Evolutionary conservation across 2,113 vertebrate genomes (phyloP), one percentile per base, ranked within the genome.

Genomic region (Anseranas semipalmata): DNA sequence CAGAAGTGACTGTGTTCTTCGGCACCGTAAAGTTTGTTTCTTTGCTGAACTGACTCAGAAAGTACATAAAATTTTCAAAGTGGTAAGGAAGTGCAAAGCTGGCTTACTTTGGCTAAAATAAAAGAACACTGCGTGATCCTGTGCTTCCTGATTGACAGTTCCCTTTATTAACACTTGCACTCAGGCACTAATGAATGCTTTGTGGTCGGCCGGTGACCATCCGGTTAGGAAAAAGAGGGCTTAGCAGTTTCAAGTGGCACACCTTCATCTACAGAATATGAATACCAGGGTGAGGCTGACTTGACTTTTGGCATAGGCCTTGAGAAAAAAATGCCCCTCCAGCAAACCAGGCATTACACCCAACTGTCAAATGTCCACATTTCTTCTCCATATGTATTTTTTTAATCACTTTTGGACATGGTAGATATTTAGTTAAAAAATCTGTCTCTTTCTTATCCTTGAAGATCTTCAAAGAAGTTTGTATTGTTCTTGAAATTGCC

Each of bases 11-110:
- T 58, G 68, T 85, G 55, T 90, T 97, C 70, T 84, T 85, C 71
- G 1, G 75, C 75, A 86, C 65, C 15, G 4, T 75, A 24, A 24
- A 52, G 52, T 72, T 25, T 89, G 55, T 92, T 95, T 90, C 87
- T 56, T 67, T 9, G 3, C 41, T 74, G 77, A 80, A 85, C 86
- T 96, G 87, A 96, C 74, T 97, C 92, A 84, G 87, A 95, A 94
- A 59, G 74, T 62, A 46, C 85, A 56, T 43, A 72, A 6, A 43
- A 79, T 74, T 72, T 59, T 78, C 78, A 72, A 68, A 87, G 85
- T 0, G 2, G 84, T 73, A 94, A 86, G 58, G 78, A 93, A 78
- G 71, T 82, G 46, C 66, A 89, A 87, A 91, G 63, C 80, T 77
- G 59, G 32, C 63, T 96, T 89, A 50, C 84, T 92, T 52, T 81